Evolutionary conservation across 2,888 invertebrate species (phyloP).

Genomic region (Zaprionus bogoriensis): DNA sequence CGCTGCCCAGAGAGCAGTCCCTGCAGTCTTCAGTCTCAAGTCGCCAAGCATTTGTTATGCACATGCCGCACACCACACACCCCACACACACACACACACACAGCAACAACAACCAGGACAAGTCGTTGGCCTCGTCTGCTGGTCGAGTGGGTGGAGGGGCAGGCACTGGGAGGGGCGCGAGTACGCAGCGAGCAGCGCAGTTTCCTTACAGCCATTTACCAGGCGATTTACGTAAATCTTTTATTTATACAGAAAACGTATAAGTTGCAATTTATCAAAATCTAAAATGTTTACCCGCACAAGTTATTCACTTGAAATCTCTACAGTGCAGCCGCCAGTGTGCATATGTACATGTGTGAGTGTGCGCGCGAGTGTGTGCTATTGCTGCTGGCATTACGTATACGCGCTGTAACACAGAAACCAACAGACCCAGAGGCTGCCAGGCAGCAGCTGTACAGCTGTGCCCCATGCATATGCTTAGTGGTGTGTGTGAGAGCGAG

Average conservation of each 20-base stretch:
- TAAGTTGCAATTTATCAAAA: conserved; percentile 80
- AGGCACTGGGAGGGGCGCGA: conserved; percentile 32
- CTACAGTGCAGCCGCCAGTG: conserved; percentile 54
- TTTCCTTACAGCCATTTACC: conserved; percentile 80
- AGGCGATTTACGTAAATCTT: conserved; percentile 78
- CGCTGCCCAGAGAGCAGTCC: conserved; percentile 23
- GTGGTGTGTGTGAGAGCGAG: conserved; percentile 22
- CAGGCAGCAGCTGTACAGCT: conserved; percentile 70
- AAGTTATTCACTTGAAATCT: conserved; percentile 80
- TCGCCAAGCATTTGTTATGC: conserved; percentile 75
- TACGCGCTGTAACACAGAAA: conserved; percentile 59
- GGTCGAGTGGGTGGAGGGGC: neutral
- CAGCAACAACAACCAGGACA: conserved; percentile 2
- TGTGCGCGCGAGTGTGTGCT: conserved; percentile 16
- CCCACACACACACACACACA: conserved; percentile 8
- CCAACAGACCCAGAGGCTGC: conserved; percentile 52
- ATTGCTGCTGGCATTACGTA: conserved; percentile 62
- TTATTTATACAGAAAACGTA: conserved; percentile 79
- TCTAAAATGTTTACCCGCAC: conserved; percentile 80
- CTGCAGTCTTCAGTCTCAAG: conserved; percentile 51
- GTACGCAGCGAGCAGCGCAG: conserved; percentile 60
- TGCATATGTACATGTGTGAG: conserved; percentile 18
- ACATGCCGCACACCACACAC: conserved; percentile 26
- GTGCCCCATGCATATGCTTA: conserved; percentile 74
- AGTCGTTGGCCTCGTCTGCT: conserved; percentile 33